Evolutionary conservation across 2,113 vertebrate genomes (phyloP).

Genomic region (Papio anubis): DNA sequence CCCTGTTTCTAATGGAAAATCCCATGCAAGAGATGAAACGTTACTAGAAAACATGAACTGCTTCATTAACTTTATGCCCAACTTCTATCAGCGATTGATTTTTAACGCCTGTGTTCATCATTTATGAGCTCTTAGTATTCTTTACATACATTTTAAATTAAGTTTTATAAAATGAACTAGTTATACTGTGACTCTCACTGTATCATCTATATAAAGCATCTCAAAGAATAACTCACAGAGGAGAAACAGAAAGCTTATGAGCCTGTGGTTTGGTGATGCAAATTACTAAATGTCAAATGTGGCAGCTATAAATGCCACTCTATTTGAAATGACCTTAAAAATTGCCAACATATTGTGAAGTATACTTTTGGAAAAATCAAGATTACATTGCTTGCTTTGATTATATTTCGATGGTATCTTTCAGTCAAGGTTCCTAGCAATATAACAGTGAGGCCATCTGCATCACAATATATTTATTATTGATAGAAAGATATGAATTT

Average conservation of each 20-base stretch:
- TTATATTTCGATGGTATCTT: background rate
- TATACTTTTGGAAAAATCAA: conserved; percentile 15
- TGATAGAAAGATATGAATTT: background rate
- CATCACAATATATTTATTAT: background rate
- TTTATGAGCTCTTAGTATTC: conserved; percentile 14
- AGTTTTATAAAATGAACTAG: conserved; percentile 36
- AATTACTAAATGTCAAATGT: conserved; percentile 55
- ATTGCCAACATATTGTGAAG: conserved; percentile 6
- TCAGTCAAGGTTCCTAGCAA: background rate
- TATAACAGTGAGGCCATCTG: background rate
- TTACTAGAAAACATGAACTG: conserved; percentile 56
- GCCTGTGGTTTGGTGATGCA: conserved; percentile 40
- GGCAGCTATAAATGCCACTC: conserved; percentile 11
- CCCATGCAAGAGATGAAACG: conserved; percentile 31
- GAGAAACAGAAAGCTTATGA: conserved; percentile 30
- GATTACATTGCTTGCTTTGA: background rate
- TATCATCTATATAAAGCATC: conserved; percentile 42
- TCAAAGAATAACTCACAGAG: conserved; percentile 18
- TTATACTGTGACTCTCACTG: background rate
- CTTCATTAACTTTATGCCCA: conserved; percentile 59
- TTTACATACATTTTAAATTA: conserved; percentile 57
- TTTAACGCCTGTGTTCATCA: conserved; percentile 64
- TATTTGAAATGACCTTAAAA: conserved; percentile 66
- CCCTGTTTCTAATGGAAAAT: conserved; percentile 39
- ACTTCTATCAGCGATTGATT: conserved; percentile 55